phyloP scores from a whole-genome alignment of 2,797 vertebrate genomes.

The Poliocrania exsul region DNA sequence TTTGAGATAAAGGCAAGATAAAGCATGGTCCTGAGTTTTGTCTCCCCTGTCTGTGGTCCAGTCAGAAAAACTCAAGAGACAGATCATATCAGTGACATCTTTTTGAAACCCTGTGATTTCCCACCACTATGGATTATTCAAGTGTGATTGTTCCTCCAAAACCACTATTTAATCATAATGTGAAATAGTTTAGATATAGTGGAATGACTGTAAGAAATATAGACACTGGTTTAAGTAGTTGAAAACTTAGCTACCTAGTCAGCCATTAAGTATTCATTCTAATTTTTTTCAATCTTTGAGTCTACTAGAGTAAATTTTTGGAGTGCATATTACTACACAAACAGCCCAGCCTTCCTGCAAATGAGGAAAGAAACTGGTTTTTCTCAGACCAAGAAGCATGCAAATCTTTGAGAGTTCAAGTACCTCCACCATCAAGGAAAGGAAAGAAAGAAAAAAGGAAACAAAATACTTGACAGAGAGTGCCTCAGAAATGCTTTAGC shows the following conservation, averaged over 20 bases:
- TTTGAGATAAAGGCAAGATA: not conserved
- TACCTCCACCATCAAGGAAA: not conserved
- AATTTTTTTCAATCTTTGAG: not conserved
- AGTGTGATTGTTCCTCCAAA: not conserved
- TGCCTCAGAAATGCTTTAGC: not conserved
- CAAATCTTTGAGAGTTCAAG: not conserved
- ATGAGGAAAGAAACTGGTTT: not conserved
- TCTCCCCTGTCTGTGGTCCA: not conserved
- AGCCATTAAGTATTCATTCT: not conserved
- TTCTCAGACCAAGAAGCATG: not conserved
- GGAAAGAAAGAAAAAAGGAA: not conserved
- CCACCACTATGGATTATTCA: not conserved
- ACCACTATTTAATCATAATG: not conserved
- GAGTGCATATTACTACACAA: not conserved
- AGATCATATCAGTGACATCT: not conserved
- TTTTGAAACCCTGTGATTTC: not conserved
- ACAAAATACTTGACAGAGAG: not conserved
- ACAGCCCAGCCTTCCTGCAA: not conserved
- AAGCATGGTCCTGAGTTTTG: not conserved
- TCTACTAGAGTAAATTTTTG: not conserved
- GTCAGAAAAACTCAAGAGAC: not conserved
- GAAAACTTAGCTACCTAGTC: not conserved
- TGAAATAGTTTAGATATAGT: not conserved
- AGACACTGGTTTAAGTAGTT: not conserved
- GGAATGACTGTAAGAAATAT: not conserved